Evolutionary conservation across 2,113 vertebrate species (phyloP).

Genomic region (Seriola quinqueradiata): DNA sequence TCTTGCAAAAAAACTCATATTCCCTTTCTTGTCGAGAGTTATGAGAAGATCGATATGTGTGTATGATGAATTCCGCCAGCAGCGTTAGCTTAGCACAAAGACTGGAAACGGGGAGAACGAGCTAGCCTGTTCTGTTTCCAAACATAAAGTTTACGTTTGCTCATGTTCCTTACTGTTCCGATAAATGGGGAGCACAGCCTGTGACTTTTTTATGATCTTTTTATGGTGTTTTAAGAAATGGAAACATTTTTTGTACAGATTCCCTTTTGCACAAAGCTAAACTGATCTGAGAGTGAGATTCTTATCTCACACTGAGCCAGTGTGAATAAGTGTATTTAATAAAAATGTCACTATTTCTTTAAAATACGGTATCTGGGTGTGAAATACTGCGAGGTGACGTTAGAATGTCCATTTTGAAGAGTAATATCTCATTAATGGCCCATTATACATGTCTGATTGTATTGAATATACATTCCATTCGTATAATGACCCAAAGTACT

Average conservation of each 20-base stretch:
- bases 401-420: not conserved
- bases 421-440: not conserved
- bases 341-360: not conserved
- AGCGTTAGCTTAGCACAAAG: not conserved
- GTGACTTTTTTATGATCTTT: not conserved
- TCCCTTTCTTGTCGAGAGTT: not conserved
- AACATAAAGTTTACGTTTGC: no score
- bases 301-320: not conserved
- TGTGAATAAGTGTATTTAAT: not conserved
- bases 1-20: not conserved
- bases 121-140: not conserved
- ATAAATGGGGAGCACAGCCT: no score
- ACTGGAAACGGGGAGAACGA: not conserved
- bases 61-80: not conserved
- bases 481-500: slow-evolving; percentile 26
- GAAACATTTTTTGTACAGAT: no score
- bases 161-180: no score
- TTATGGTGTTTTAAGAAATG: not conserved
- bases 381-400: not conserved
- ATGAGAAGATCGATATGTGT: not conserved
- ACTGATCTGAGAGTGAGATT: no score
- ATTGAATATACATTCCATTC: slow-evolving; percentile 5
- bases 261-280: no score
- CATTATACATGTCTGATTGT: not conserved
- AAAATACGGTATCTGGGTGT: not conserved